Evolutionary conservation across 2,888 invertebrate genomes (phyloP), one percentile per base, ranked within the genome.

Genomic region (Netelia inedita): DNA sequence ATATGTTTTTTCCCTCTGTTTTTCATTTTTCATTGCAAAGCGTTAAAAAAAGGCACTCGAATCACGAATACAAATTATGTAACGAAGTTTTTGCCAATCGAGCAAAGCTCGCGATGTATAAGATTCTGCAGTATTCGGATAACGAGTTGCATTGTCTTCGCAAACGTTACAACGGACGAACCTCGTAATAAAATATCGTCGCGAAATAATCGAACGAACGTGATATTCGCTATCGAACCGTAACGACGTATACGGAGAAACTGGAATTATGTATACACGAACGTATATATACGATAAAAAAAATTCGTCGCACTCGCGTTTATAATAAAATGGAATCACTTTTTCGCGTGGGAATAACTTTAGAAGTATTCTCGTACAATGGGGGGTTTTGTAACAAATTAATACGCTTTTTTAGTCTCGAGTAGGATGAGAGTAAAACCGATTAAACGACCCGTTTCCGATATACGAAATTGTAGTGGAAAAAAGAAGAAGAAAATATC

Each of bases 1-100:
- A 35, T 35, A 6, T 35, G n/a, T 53, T 2, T 35, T 35, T 14
- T 16, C 19, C 16, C n/a, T 35, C 19, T 10, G 65, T 74, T 57
- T 19, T 50, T 68, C 68, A 9, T 59, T 66, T 16, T n/a, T 8
- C 50, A 28, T 65, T 63, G 73, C 78, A 63, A 19, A 50, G 66
- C 43, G 46, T 35, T 21, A n/a, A 65, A 23, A 50, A 59, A 59
- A 53, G 35, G 0, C 35, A 35, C 35, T 35, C 8, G 35, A 35
- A 35, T 35, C 35, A 35, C 35, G 35, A 35, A 35, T 35, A 1
- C 50, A 50, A 50, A 50, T 50, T 50, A 50, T n/a, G 35, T 6
- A 35, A 6, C 35, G 35, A 35, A 1, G 35, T 35, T 1, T 35
- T 6, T 35, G 6, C 35, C 35, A 35, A 35, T 10, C 46, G 61